Conservation (phyloP, 2,888 invertebrate species). For the Caenorhabditis panamensis region DNA sequence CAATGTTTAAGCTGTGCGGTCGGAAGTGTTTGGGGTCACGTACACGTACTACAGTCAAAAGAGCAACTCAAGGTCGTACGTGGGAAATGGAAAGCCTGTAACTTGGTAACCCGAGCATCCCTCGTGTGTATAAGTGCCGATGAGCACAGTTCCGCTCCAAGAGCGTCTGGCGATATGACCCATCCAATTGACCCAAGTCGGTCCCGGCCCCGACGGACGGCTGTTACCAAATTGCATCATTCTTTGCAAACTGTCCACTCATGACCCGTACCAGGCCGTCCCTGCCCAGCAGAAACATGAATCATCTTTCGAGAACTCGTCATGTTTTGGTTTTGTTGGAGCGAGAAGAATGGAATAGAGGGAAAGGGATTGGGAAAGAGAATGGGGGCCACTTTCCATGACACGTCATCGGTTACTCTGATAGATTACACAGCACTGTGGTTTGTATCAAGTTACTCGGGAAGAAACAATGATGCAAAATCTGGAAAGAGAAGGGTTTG, state of each 20-base stretch:
- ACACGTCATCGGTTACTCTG: constrained; percentile 32
- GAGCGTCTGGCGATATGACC: not conserved
- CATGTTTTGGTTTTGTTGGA: constrained; percentile 4
- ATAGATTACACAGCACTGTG: constrained; percentile 23
- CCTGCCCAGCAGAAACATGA: not conserved
- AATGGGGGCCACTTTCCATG: constrained; percentile 1
- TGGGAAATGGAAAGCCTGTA: constrained; percentile 3
- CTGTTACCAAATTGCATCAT: constrained; percentile 30
- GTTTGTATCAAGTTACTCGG: constrained; percentile 28
- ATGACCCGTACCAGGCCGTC: not conserved
- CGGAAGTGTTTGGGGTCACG: constrained; percentile 52
- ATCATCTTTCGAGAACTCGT: not conserved
- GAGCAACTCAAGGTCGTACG: constrained; percentile 25
- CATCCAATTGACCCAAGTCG: not conserved
- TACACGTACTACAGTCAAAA: constrained; percentile 36
- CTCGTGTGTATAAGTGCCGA: not conserved
- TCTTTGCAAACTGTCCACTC: constrained; percentile 14
- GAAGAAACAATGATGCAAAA: constrained; percentile 34
- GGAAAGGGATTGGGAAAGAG: not conserved
- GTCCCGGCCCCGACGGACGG: not conserved
- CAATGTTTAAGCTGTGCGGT: constrained; percentile 47
- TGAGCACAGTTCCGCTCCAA: constrained; percentile 9
- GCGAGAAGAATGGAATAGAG: too few species aligned
- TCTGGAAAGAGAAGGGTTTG: not conserved
- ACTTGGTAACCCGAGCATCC: constrained; percentile 22